Conservation (phyloP, 2,797 vertebrate species). For the Poliocrania exsul region DNA sequence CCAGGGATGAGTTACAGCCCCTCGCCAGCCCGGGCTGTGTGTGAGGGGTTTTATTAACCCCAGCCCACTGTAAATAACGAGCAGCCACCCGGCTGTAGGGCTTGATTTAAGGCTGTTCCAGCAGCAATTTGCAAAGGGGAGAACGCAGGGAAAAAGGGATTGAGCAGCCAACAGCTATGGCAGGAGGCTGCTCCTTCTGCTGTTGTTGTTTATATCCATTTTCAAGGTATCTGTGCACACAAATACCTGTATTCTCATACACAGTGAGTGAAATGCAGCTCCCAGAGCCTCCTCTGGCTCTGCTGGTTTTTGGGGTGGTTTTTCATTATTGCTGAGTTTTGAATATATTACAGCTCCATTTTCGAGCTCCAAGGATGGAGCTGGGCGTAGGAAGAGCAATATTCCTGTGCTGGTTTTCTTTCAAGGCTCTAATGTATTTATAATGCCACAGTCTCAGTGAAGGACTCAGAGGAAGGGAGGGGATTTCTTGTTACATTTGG, state of each 20-base stretch:
- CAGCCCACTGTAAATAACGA: slow-evolving; percentile 46
- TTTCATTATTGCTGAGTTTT: not conserved
- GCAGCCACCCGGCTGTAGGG: slow-evolving; percentile 12
- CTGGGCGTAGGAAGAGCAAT: not conserved
- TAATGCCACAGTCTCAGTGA: not conserved
- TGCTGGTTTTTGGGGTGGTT: not conserved
- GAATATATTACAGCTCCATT: not conserved
- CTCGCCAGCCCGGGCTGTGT: not conserved
- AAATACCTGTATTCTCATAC: not conserved
- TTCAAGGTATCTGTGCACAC: not conserved
- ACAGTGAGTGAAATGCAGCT: not conserved
- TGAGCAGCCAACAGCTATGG: not conserved
- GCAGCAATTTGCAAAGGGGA: slow-evolving; percentile 21
- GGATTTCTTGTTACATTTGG: not conserved
- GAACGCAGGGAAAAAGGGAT: not conserved
- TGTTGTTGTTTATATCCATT: not conserved
- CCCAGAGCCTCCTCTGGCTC: not conserved
- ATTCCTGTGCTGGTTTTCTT: not conserved
- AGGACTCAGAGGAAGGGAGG: not conserved
- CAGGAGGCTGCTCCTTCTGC: not conserved
- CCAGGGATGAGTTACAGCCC: slow-evolving; percentile 22
- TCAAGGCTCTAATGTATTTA: not conserved
- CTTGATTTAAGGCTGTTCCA: slow-evolving; percentile 50
- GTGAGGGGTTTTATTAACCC: slow-evolving; percentile 60
- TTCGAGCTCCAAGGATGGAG: not conserved